Evolutionary conservation across 2,797 vertebrate species (phyloP), one percentile per base, ranked within the genome.

Genomic region (Zalophus californianus): DNA sequence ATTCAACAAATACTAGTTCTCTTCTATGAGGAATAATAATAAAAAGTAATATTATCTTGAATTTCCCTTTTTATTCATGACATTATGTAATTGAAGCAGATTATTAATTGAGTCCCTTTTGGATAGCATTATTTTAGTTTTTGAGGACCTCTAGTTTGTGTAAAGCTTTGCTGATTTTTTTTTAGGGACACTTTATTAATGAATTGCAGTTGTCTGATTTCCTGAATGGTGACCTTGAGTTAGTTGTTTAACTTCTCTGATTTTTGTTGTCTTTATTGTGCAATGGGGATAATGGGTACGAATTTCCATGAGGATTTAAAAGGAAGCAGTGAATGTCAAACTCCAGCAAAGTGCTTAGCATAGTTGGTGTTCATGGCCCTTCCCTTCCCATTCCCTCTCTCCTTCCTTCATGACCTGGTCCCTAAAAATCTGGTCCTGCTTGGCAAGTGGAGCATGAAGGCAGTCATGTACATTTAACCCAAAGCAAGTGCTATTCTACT

Each of bases 61-160:
- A 9, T 62, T 62, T 90, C 16, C 38, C 18, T 58, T 56, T 38
- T 60, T 44, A 7, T 77, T 52, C 20, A n/a, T 83, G 84, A 91
- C 94, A 80, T 84, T 35, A 52, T 48, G 15, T 38, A 86, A 27
- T 21, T 58, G 9, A 85, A 64, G 84, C 23, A 50, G 70, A 23
- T 73, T 95, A 54, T 84, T 92, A 58, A 94, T 64, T 94, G 70
- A 60, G 54, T 79, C 38, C 21, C 9, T 88, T 87, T 91, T 77
- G 18, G 3, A 0, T 78, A 44, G 32, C 32, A 29, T 72, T 32
- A 70, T 86, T 92, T 95, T 79, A 60, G 50, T 73, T 95, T 77
- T 86, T 68, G 44, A 94, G 23, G 72, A 52, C 84, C 54, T 94
- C 60, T 90, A 13, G 5, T n/a, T 48, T 85, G 4, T 73, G 16